Base-by-base conservation (phyloP, 1,140 invertebrate genomes). In the Tetramorium parvispinum region DNA sequence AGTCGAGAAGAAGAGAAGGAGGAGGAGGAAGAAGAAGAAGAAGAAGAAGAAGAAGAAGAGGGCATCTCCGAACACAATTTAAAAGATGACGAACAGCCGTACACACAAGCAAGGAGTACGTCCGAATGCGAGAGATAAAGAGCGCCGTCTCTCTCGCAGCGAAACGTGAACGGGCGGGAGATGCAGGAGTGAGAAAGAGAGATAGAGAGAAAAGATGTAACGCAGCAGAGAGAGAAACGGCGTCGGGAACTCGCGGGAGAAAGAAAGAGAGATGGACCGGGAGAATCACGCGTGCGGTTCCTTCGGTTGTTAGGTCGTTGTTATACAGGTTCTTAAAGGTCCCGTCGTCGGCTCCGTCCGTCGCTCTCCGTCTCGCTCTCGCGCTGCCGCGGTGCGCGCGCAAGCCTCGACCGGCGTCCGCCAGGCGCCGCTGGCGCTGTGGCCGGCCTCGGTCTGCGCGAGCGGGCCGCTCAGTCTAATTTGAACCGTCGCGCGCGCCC, bases 381-480 rank as follows among this genome's bases (percentile, higher is more conserved):
- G 77, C 78, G 77, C 85, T 13, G 73, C 16, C 43, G 63, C 89
- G 87, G 82, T 94, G 94, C 94, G 94, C 94, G 94, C 94, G 93
- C 93, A 93, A 95, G 93, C 89, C 94, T 95, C 93, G 68, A 92
- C 93, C 94, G 94, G 94, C 94, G 89, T 92, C 94, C 94, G 91
- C 93, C 85, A 94, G 93, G 89, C 93, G 94, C 89, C 95, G 94
- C 95, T 95, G 93, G 87, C 93, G 91, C 93, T 94, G 93, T 93
- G 92, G 92, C 94, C 95, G 94, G 94, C 93, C 93, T 95, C 93
- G 91, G 90, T 87, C 85, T 91, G 88, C 92, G 92, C 92, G 91
- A 94, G 93, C 94, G 92, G 92, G 93, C 93, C 89, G 93, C 92
- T 95, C 95, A 95, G 95, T 95, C 95, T 95, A 95, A 95, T 95